phyloP scores from a whole-genome alignment of 2,888 invertebrate species.

The Merodon equestris region DNA sequence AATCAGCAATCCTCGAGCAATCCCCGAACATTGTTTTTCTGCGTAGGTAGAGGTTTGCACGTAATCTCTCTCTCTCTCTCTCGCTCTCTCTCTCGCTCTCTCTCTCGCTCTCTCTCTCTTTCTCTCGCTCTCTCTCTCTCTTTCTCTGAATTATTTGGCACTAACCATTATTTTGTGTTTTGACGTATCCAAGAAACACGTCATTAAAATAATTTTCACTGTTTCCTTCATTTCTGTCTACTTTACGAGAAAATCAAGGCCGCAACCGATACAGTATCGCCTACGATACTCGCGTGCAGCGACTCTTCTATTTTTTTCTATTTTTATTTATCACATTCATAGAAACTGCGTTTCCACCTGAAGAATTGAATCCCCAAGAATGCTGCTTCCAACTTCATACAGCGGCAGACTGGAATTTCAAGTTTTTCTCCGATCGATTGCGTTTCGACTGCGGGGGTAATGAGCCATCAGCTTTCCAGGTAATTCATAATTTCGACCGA shows the following conservation, averaged over 20 bases:
- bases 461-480: neutral
- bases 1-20: too few relatives aligned
- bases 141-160: too few relatives aligned
- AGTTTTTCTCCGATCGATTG: neutral
- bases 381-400: neutral
- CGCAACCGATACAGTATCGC: neutral
- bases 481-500: neutral
- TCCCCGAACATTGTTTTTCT: too few relatives aligned
- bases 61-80: too few relatives aligned
- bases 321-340: neutral
- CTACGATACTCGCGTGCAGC: too few relatives aligned
- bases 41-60: too few relatives aligned
- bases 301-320: conserved; percentile 1
- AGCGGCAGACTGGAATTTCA: neutral
- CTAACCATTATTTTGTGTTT: too few relatives aligned
- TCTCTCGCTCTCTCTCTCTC: too few relatives aligned
- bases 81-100: too few relatives aligned
- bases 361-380: neutral
- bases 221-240: neutral
- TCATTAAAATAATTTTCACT: too few relatives aligned
- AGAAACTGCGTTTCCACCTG: neutral
- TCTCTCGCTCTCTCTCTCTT: too few relatives aligned
- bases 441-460: neutral
- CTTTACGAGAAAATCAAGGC: conserved; percentile 8
- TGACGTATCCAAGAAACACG: too few relatives aligned